Percentiles rank a stretch among this genome's conserved stretches.
Evolutionary conservation across 2,888 invertebrate species (phyloP).

Genomic region (Cyclophora albipunctata): DNA sequence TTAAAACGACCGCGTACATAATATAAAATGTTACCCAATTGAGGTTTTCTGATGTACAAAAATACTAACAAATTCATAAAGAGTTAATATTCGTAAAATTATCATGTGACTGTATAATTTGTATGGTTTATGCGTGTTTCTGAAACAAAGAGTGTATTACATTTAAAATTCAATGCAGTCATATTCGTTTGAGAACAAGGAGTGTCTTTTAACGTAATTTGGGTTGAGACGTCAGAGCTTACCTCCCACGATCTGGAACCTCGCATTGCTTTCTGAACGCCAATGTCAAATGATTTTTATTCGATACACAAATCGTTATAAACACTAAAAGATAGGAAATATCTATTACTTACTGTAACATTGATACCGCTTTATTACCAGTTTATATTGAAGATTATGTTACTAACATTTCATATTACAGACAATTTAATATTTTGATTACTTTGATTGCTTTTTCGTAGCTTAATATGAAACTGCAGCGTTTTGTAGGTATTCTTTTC

Average conservation of each 20-base stretch:
- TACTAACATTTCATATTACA: no score
- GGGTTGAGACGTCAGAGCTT: conserved; percentile 25
- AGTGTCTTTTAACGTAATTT: conserved; percentile 49
- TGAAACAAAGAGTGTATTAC: conserved; percentile 48
- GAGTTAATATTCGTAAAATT: conserved; percentile 32
- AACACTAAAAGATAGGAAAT: conserved; percentile 11
- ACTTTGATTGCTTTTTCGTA: no score
- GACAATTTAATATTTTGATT: no score
- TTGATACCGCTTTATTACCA: conserved; percentile 2
- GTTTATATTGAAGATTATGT: no score
- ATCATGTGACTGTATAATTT: conserved; percentile 27
- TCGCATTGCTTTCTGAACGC: conserved; percentile 23
- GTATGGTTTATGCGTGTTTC: conserved; percentile 28
- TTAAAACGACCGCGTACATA: conserved; percentile 28
- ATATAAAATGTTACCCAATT: conserved; percentile 18
- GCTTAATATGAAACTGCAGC: no score
- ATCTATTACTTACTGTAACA: conserved; percentile 7
- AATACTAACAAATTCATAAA: conserved; percentile 8
- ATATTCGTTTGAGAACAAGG: conserved; percentile 47
- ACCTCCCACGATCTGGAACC: conserved; percentile 43
- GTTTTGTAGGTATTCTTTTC: no score
- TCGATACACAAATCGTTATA: conserved; percentile 21
- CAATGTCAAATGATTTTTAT: conserved; percentile 30
- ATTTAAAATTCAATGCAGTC: conserved; percentile 59
- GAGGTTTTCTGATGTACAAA: conserved; percentile 12